Percentiles rank a stretch among this genome's conserved stretches.
Evolutionary conservation across 2,113 vertebrate species (phyloP).

Genomic region (Seriola aureovittata): DNA sequence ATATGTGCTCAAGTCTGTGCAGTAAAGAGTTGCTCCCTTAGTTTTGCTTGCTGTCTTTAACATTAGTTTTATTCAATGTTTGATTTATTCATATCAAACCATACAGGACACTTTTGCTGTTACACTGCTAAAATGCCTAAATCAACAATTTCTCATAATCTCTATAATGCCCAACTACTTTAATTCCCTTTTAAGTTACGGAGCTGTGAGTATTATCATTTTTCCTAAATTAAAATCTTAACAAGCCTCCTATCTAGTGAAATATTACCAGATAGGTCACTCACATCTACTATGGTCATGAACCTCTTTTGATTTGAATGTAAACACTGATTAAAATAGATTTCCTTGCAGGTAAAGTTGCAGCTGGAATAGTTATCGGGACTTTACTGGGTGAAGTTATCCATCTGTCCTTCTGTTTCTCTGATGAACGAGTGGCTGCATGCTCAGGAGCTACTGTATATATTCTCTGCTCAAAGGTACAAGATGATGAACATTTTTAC

Average conservation of each 20-base stretch:
- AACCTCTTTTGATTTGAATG: not conserved
- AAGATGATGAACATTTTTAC: not conserved
- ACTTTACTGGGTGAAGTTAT: constrained; percentile 81
- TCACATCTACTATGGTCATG: not conserved
- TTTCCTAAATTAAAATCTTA: constrained; percentile 20
- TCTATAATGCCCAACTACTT: not conserved
- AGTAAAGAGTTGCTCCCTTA: not conserved
- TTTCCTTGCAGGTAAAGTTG: constrained; percentile 82
- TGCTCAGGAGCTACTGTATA: constrained; percentile 83
- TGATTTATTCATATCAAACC: not conserved
- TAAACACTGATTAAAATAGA: not conserved
- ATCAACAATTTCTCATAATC: not conserved
- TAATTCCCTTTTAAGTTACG: not conserved
- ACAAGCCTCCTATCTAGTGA: constrained; percentile 49
- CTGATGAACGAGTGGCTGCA: constrained; percentile 82
- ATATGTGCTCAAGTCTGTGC: not conserved
- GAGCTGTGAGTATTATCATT: not conserved
- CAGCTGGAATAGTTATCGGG: constrained; percentile 85
- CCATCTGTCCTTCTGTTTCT: constrained; percentile 86
- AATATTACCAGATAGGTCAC: not conserved
- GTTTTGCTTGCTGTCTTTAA: not conserved
- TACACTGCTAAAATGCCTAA: not conserved
- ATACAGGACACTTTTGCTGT: not conserved
- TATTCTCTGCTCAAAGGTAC: constrained; percentile 87
- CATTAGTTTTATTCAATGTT: not conserved